A percentile compares a stretch with the other conserved stretches of the same genome.
phyloP scores from a whole-genome alignment of 2,113 vertebrate species.

The Thryonomys swinderianus region DNA sequence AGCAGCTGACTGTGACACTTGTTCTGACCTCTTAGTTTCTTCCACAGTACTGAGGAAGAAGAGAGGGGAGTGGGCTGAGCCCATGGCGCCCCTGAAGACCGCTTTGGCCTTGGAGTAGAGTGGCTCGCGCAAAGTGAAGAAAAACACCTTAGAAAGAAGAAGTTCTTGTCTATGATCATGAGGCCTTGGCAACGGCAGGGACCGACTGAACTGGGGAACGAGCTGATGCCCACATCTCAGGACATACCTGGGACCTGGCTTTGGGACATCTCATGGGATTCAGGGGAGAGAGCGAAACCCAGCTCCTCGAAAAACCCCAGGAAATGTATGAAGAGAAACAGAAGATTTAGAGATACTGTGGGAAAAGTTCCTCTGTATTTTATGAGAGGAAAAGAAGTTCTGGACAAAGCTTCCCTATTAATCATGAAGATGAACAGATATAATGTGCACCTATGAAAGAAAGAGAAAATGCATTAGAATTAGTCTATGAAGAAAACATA shows the following conservation, averaged over 20 bases:
- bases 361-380: not conserved
- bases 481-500: not conserved
- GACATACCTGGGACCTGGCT: not conserved
- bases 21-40: not conserved
- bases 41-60: not conserved
- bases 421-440: not conserved
- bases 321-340: not conserved
- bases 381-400: not conserved
- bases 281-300: not conserved
- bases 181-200: not conserved
- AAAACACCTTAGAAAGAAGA: not conserved
- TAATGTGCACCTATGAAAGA: not conserved
- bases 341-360: not conserved
- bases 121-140: not conserved
- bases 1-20: too few relatives aligned
- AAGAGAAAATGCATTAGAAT: too few relatives aligned
- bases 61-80: not conserved
- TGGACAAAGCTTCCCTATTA: not conserved
- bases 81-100: not conserved
- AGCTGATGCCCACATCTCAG: not conserved
- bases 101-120: not conserved
- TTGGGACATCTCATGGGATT: not conserved
- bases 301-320: not conserved
- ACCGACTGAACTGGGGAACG: not conserved
- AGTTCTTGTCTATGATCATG: not conserved